Conservation (phyloP, 2,888 invertebrate species). For the Penaeus monodon region DNA sequence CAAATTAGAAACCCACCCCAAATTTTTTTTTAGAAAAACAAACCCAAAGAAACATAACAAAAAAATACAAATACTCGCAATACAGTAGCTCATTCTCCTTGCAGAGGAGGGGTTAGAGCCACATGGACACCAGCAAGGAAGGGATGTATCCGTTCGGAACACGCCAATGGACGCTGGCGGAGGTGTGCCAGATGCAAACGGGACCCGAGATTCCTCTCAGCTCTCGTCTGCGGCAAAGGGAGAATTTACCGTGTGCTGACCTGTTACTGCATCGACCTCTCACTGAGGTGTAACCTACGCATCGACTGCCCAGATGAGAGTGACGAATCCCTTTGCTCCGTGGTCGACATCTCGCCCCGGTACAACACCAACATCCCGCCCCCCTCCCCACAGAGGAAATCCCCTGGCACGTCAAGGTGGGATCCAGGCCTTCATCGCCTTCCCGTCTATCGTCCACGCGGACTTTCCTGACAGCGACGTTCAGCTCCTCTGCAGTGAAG, state of each 20-base stretch:
- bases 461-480: constrained; percentile 28
- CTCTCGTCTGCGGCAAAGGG: constrained; percentile 41
- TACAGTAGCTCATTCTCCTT: too few relatives aligned
- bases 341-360: constrained; percentile 25
- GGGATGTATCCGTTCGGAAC: constrained; percentile 46
- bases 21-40: too few relatives aligned
- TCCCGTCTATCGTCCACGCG: constrained; percentile 42
- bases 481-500: constrained; percentile 50
- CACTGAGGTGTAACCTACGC: constrained; percentile 23
- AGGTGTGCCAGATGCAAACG: constrained; percentile 14
- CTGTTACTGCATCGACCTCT: constrained; percentile 36
- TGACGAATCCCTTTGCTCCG: constrained; percentile 39
- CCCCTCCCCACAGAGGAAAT: not conserved
- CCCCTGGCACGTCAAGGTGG: too few relatives aligned
- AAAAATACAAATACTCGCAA: too few relatives aligned
- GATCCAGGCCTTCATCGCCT: not conserved
- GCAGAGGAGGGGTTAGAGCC: not conserved
- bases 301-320: constrained; percentile 40
- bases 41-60: too few relatives aligned
- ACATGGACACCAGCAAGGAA: constrained; percentile 5
- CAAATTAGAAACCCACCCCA: too few relatives aligned
- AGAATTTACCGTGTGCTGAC: constrained; percentile 34
- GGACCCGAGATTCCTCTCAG: constrained; percentile 26
- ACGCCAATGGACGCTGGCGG: constrained; percentile 20
- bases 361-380: constrained; percentile 36